Evolutionary conservation across 2,888 invertebrate species (phyloP), one percentile per base, ranked within the genome.

Genomic region (Ariolimax columbianus): DNA sequence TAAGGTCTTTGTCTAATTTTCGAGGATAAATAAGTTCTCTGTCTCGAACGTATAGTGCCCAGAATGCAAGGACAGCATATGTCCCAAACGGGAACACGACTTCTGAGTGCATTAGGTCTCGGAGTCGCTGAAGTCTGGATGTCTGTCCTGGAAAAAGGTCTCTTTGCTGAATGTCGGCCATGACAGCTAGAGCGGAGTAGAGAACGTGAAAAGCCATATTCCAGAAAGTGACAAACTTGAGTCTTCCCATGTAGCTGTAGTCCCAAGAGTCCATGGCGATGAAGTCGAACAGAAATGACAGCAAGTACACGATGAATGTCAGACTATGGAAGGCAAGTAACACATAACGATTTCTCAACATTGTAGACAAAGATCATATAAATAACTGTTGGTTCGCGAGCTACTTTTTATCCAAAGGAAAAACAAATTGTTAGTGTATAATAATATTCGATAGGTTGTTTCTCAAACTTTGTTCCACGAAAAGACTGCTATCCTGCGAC

Each of bases 191-290:
- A 55, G 0, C 1, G 33, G 47, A 75, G 33, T 75, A 23, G 0
- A 75, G 19, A 51, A 75, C 33, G 1, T 75, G 75, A 23, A 75
- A 51, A 7, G 30, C 19, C 51, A 33, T 33, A 19, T 33, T 75
- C 75, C 75, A 75, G 33, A 51, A 75, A 6, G 75, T 75, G 75
- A 51, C 75, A 51, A 75, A 51, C 33, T 75, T 75, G 17, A 75
- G 30, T 33, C 75, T 51, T 19, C 75, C 75, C 51, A 75, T 75
- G 75, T 75, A 75, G 9, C 75, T 75, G 47, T 75, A 75, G 23
- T 75, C 75, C 75, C 75, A 75, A 2, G 75, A 51, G 51, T 75
- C 75, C 75, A 75, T 75, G 23, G 75, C 75, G 0, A 51, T 23
- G 17, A 51, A 75, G 30, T 75, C 75, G 23, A 51, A 75, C 75